Evolutionary conservation across 1,140 invertebrate species (phyloP), one percentile per base, ranked within the genome.

Genomic region (Drosophila mayri): DNA sequence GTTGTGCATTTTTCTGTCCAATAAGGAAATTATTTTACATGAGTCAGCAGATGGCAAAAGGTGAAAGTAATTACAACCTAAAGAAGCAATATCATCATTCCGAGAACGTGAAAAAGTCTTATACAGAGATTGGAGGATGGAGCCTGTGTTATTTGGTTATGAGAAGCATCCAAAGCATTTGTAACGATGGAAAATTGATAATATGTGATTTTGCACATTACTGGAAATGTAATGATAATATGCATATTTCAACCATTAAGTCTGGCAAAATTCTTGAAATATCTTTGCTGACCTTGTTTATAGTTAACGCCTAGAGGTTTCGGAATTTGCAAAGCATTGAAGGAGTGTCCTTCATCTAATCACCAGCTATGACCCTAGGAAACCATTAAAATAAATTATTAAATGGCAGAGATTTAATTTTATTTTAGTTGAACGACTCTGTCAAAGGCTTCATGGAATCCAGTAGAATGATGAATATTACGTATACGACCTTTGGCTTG

Each of bases 11-110:
- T 70, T 77, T 50, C 64, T 70, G 57, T 66, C 65, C 75, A 78
- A 78, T 78, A 78, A 70, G 57, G 57, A 78, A 78, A 78, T 78
- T 78, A 78, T 78, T 78, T 78, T 64, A 54, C 66, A 72, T 78
- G 76, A 78, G 41, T 78, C 76, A 59, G 75, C 65, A 64, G 49
- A 78, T 60, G 54, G 14, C 43, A 58, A 57, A 55, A 66, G 47
- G 61, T 50, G 54, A 78, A 78, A 78, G 75, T 78, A 78, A 78
- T 78, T 78, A 78, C 64, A 22, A 37, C 41, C 20, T 12, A 75
- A 78, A 77, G 52, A 38, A 72, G 68, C 68, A 49, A 37, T 72
- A 71, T 72, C 66, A 72, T 72, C 43, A 72, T 60, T 18, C 37
- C n/a, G 6, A 25, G n/a, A n/a, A 28, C 68, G 32, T 35, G 22